These are phyloP conservation scores for mouse (Mus musculus) DNA, from an alignment of 2,113 vertebrate genomes.

Conservation along the genomic window GRCm39 chr16:31988501-31989000, in stretches of 20 bases:
- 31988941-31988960: not conserved
- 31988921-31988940: not conserved
- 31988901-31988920: not conserved
- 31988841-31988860: not conserved
- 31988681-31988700: not conserved
- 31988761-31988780: not conserved
- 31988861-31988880: not conserved
- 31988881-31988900: not conserved
- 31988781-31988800: not conserved
- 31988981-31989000: not conserved
- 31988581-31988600: no score
- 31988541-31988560: not conserved
- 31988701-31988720: not conserved
- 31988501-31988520: not conserved
- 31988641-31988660: not conserved
- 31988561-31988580: not conserved
- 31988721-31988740: not conserved
- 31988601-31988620: not conserved
- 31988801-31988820: not conserved
- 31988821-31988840: not conserved
- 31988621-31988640: not conserved
- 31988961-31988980: not conserved
- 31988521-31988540: not conserved
- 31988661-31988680: not conserved
- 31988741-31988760: not conserved